A percentile compares a stretch with the other conserved stretches of the same genome.
Evolutionary conservation across 2,797 vertebrate species (phyloP).

Genomic region (Pantherophis vulpinus): DNA sequence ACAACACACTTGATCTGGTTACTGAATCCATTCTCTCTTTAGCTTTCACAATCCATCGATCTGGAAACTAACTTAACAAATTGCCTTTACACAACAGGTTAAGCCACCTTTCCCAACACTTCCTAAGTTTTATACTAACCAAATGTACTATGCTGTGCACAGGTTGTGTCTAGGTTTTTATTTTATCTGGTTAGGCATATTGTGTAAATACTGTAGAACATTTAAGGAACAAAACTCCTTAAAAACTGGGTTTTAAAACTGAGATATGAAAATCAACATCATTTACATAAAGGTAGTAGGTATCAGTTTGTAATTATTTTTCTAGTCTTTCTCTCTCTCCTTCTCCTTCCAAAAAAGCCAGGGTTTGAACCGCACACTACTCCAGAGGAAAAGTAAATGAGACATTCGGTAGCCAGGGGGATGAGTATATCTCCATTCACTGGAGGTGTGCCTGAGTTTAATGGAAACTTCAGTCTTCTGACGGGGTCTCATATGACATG

Average conservation of each 20-base stretch:
- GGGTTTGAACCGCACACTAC: not conserved
- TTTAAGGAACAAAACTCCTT: not conserved
- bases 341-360: too few relatives aligned
- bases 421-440: slow-evolving; percentile 3
- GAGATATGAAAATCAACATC: not conserved
- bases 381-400: not conserved
- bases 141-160: not conserved
- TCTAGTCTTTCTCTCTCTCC: not conserved
- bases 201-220: not conserved
- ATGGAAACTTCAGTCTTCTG: slow-evolving; percentile 66
- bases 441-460: slow-evolving; percentile 51
- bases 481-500: slow-evolving; percentile 73
- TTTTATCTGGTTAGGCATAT: not conserved
- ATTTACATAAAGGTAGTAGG: not conserved
- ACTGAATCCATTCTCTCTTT: not conserved
- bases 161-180: not conserved
- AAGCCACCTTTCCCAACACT: not conserved
- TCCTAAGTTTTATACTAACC: not conserved
- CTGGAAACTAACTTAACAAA: not conserved
- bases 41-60: not conserved
- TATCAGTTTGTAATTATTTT: not conserved
- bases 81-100: not conserved
- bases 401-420: slow-evolving; percentile 39
- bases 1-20: not conserved
- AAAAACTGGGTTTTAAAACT: not conserved